Percentiles rank a stretch among this genome's conserved stretches.
These are phyloP conservation scores for Lerema accius DNA, from an alignment of 1,140 invertebrate genomes.

Conservation along the genomic window DNA sequence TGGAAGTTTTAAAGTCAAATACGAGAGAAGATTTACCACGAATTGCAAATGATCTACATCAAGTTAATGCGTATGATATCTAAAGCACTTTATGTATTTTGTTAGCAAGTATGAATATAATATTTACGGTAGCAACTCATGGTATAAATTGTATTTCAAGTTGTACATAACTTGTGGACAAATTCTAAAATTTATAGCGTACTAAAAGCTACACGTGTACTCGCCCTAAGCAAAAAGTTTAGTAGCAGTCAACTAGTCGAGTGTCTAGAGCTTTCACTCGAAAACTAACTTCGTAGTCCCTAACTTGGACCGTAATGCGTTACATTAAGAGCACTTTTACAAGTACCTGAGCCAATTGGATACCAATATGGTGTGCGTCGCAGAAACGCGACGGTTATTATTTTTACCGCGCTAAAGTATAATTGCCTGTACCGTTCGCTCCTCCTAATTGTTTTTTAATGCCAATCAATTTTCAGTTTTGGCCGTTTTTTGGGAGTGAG, in stretches of 20 bases:
- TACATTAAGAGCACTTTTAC: conserved; percentile 15
- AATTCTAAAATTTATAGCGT: no score
- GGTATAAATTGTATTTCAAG: no score
- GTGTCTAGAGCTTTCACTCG: conserved; percentile 24
- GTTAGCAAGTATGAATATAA: no score
- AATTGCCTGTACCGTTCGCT: conserved; percentile 2
- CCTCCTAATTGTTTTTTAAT: conserved; percentile 28
- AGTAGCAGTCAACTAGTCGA: conserved; percentile 26
- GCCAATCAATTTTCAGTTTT: conserved; percentile 17
- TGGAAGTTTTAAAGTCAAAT: no score
- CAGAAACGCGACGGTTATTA: conserved; percentile 26
- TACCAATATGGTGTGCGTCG: conserved; percentile 20
- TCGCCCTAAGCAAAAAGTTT: conserved; percentile 13
- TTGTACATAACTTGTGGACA: no score
- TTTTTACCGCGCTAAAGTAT: conserved; percentile 15
- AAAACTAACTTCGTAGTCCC: conserved; percentile 12
- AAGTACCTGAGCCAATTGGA: conserved; percentile 3
- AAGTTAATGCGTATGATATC: no score
- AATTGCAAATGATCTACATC: no score
- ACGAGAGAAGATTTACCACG: no score
- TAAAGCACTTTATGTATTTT: no score
- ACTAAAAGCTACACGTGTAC: background rate
- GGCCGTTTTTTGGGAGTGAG: background rate
- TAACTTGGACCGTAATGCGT: conserved; percentile 16
- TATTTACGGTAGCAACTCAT: no score